Evolutionary conservation across 2,113 vertebrate species (phyloP), one percentile per base, ranked within the genome.

Genomic region (Indri indri): DNA sequence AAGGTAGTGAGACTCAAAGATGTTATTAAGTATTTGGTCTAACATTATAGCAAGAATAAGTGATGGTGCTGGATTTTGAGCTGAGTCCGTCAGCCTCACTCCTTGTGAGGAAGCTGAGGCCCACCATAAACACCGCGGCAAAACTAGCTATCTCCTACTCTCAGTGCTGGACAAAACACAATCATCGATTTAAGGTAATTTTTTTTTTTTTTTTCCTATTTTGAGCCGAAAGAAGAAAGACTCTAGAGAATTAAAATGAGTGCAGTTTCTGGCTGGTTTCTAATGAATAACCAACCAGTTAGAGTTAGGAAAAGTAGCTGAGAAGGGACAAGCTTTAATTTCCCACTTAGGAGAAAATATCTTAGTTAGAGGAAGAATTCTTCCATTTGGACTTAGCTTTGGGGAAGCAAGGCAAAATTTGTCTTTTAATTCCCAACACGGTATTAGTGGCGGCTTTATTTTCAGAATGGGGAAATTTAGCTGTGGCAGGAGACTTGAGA

Each of bases 271-370:
- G 91, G 50, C 57, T 92, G 66, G 11, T 71, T 92, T 79, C 88
- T 90, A 95, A 94, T 96, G 86, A 96, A 61, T 71, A 94, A 65
- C 8, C 87, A 90, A 63, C 5, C 57, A 50, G 37, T 74, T 57
- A 91, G 68, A 82, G 23, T 71, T 85, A 86, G 88, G 37, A 74
- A 90, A 94, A 95, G 88, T 66, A 94, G 80, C 59, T 95, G 50
- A 68, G 79, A 83, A 76, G 70, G 88, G 27, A 57, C 61, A 66
- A 59, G 54, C 76, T 88, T 92, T 97, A 83, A 77, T 66, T 95
- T 94, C 25, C 45, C 80, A 81, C 70, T 93, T 94, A 92, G 47
- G 34, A 65, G 76, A 80, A 94, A 93, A 91, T 74, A 68, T 11
- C 16, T 89, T 42, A 63, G 5, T 86, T 40, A 63, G 7, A 68